phyloP scores from a whole-genome alignment of 2,797 vertebrate genomes.

The Microhierax caerulescens region DNA sequence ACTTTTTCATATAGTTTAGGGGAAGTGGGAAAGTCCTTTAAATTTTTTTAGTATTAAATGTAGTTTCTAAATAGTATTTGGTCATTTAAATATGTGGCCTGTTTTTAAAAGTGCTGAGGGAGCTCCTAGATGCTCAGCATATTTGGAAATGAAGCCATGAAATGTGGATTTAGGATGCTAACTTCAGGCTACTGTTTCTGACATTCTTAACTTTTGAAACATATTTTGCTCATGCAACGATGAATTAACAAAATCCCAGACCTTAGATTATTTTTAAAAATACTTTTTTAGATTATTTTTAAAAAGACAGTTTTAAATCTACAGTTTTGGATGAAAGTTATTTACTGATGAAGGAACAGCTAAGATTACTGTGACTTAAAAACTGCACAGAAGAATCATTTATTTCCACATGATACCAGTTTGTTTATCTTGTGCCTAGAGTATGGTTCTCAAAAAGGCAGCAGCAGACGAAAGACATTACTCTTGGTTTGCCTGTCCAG shows the following conservation, averaged over 20 bases:
- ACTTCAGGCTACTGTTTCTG: constrained; percentile 55
- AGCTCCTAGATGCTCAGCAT: constrained; percentile 31
- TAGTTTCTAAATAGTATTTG: not conserved
- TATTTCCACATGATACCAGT: not conserved
- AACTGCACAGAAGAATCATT: not conserved
- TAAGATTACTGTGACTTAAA: not conserved
- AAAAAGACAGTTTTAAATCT: not conserved
- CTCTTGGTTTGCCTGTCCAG: not conserved
- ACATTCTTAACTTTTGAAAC: constrained; percentile 46
- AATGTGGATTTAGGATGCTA: constrained; percentile 62
- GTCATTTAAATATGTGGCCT: not conserved
- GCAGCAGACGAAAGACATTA: not conserved
- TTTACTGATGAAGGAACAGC: not conserved
- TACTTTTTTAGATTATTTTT: not conserved
- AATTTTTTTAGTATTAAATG: not conserved
- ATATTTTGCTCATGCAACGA: not conserved
- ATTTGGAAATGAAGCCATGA: constrained; percentile 58
- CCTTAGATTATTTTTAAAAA: not conserved
- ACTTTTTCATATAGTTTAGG: not conserved
- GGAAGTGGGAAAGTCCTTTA: not conserved
- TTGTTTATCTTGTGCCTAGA: constrained; percentile 30
- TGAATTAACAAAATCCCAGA: not conserved
- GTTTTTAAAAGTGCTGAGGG: not conserved
- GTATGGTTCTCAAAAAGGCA: constrained; percentile 24
- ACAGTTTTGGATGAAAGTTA: not conserved